Evolutionary conservation across 2,888 invertebrate species (phyloP), one percentile per base, ranked within the genome.

Genomic region (Pterobdella sp.): DNA sequence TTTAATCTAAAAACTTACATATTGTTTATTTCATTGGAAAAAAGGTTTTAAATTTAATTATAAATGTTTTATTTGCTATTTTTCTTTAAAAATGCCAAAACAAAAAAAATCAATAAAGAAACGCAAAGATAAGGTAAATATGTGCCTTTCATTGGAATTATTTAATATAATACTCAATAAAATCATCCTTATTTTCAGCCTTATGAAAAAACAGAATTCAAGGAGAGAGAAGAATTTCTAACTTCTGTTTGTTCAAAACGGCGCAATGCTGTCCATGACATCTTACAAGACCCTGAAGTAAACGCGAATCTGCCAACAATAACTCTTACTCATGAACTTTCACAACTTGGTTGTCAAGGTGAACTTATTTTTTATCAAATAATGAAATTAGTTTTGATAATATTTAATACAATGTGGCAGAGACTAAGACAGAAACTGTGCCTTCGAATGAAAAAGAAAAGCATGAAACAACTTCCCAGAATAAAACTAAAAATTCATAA

Each of bases 241-340:
- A 26, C 60, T 3, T 56, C 60, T 3, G n/a, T 26, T 26, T 56
- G 60, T 56, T 56, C 60, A 18, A 56, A 56, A n/a, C 37, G 73
- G 31, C 73, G 73, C 18, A 73, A 73, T 37, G 73, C 73, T 0
- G 68, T 69, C 1, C 68, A 68, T 14, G 68, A 73, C 32, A 69
- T 73, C 29, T 65, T 73, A 22, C 64, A 73, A 32, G 73, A 73
- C 32, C 68, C 73, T 14, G 63, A 69, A 42, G 73, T 73, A 14
- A 63, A 68, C 2, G 52, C 68, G 7, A 69, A 73, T 31, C 69
- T 73, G 4, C 69, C 73, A n/a, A 56, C 69, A n/a, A 31, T 73
- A 22, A 63, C 64, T 7, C 63, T 73, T 26, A 63, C 65, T 29
- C 69, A 68, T 37, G 69, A 68, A 36, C 64, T 73, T n/a, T 37